Base-by-base conservation (phyloP, 2,888 invertebrate genomes). In the Aromia moschata region DNA sequence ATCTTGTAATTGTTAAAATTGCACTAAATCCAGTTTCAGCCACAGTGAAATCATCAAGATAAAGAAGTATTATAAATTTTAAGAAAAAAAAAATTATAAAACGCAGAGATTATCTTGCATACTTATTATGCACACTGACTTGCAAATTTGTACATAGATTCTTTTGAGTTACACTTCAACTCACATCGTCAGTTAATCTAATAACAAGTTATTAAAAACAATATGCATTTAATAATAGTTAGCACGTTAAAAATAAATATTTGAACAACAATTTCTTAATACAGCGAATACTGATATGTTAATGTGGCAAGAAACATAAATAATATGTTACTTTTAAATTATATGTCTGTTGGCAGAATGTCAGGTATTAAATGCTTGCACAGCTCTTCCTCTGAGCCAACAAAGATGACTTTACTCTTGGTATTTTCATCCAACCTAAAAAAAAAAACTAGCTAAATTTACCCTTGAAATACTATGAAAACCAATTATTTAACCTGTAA, bases 301-400 rank as follows among this genome's bases (percentile, higher is more conserved):
- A 52, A 40, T 41, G 16, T 33, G 52, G 52, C 41, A 52, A 41
- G 11, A 52, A 52, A 41, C 15, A n/a, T n/a, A 3, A 25, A 16
- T 41, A 25, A 5, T 11, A 43, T 43, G 14, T 20, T 38, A 38
- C 10, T n/a, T n/a, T 44, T 43, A 49, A 18, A 36, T 83, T 81
- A 89, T 80, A 89, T 86, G 78, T 88, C 86, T 33, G 84, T 85
- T 54, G 92, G 92, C 70, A 92, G 81, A 74, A 91, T 90, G 76
- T 91, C 91, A 12, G 91, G 91, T 82, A 91, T 90, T 67, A 92
- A 80, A 79, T 90, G 88, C 71, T 86, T 84, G 79, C 90, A 90
- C 36, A 92, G 82, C 61, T 90, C 89, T 77, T 85, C 84, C 73
- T 91, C 91, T 11, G 86, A 86, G 73, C 81, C 84, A 1, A 90